phyloP scores from a whole-genome alignment of 2,888 invertebrate species.

The Bursaphelenchus okinawaensis region DNA sequence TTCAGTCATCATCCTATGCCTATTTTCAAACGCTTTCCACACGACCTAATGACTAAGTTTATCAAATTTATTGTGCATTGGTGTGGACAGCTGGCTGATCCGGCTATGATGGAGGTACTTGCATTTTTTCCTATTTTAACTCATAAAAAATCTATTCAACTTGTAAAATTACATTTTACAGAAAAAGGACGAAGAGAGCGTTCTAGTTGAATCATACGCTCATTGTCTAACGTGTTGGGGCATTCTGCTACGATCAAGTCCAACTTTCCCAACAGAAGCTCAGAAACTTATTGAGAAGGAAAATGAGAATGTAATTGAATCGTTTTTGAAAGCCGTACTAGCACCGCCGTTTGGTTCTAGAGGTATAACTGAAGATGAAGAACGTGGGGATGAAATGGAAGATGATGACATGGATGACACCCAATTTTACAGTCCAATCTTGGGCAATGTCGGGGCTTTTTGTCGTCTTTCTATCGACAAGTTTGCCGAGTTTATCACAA shows the following conservation, averaged over 20 bases:
- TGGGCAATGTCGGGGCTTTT: slow-evolving; percentile 58
- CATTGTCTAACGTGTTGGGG: slow-evolving; percentile 70
- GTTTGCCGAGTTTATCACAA: slow-evolving; percentile 32
- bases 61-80: slow-evolving; percentile 24
- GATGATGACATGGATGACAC: slow-evolving; percentile 58
- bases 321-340: slow-evolving; percentile 74
- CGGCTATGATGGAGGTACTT: slow-evolving; percentile 24
- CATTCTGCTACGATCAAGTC: slow-evolving; percentile 61
- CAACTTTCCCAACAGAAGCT: slow-evolving; percentile 36
- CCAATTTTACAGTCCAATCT: slow-evolving; percentile 58
- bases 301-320: slow-evolving; percentile 49
- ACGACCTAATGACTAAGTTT: slow-evolving; percentile 20
- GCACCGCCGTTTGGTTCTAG: slow-evolving; percentile 75
- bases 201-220: slow-evolving; percentile 69
- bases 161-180: slow-evolving; percentile 6
- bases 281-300: slow-evolving; percentile 24
- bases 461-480: slow-evolving; percentile 30
- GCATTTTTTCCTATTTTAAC: slow-evolving; percentile 2
- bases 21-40: slow-evolving; percentile 58
- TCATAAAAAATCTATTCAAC: neutral
- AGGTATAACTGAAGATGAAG: slow-evolving; percentile 8
- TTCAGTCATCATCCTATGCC: slow-evolving; percentile 64
- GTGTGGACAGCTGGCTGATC: slow-evolving; percentile 16
- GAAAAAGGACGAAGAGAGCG: slow-evolving; percentile 30
- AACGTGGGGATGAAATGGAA: slow-evolving; percentile 39